Evolutionary conservation across 2,113 vertebrate genomes (phyloP), one percentile per base, ranked within the genome.

Genomic region (Cygnus buccinator): DNA sequence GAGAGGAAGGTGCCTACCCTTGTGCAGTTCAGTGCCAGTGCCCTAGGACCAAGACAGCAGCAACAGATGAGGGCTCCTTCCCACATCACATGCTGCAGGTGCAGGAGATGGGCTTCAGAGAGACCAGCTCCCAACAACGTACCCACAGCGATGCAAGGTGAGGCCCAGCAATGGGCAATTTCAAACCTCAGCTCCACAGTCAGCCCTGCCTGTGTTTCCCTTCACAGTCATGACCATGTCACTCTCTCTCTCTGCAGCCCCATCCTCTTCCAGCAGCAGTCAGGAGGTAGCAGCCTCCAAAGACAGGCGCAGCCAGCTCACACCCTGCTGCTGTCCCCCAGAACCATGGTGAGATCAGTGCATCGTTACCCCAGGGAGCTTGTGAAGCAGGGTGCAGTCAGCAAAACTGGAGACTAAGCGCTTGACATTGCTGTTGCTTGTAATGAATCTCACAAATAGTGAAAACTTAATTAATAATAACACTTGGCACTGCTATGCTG

Each of bases 131-230:
- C 35, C 63, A n/a, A 18, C 12, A 13, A 13, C 54, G 35, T 1
- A 4, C 41, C 6, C 1, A 10, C 2, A 0, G 50, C 0, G 0
- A 28, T 0, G 0, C 33, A 8, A 8, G 11, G 10, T n/a, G 37
- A 46, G 46, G 61, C 21, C 41, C 46, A 44, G 44, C 20, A 13
- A 22, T 0, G 0, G 3, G 37, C 37, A 12, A 11, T 11, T 19
- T 31, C 62, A 44, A 8, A 52, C n/a, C 29, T 23, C 61, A 33
- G 77, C n/a, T 10, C 31, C 11, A 6, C 52, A 33, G 2, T 22
- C 57, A 71, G 48, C 41, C 62, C 21, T 37, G 37, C 23, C 3
- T 5, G 37, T 37, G 33, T 16, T 68, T 39, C 8, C 46, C 68
- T 25, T 41, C 6, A 0, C 8, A 35, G 31, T 5, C 3, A 0